phyloP scores from a whole-genome alignment of 2,888 invertebrate genomes.

The Syrista parreyssii region DNA sequence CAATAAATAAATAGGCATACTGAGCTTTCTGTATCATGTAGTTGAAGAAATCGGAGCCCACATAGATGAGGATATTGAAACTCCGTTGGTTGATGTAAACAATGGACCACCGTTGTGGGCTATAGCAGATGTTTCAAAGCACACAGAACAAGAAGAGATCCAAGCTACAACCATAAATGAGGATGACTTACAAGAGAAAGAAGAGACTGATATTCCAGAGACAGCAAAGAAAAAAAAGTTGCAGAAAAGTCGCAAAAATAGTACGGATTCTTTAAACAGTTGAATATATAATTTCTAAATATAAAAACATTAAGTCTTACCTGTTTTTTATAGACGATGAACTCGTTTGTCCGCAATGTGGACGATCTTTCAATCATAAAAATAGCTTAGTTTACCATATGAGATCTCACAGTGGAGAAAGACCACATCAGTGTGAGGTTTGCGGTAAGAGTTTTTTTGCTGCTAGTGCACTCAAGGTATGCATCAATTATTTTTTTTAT shows the following conservation, averaged over 20 bases:
- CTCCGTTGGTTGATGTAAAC: conserved; percentile 49
- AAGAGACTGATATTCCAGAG: conserved; percentile 48
- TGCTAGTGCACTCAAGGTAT: conserved; percentile 81
- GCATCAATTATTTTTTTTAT: neutral
- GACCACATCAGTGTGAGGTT: conserved; percentile 81
- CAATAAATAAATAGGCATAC: neutral
- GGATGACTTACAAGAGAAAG: conserved; percentile 42
- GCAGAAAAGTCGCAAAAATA: conserved; percentile 31
- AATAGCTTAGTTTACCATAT: conserved; percentile 88
- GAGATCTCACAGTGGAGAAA: conserved; percentile 81
- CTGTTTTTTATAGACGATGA: conserved; percentile 52
- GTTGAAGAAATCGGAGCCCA: conserved; percentile 64
- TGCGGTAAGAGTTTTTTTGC: conserved; percentile 89
- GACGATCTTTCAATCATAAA: conserved; percentile 80
- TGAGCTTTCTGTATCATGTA: conserved; percentile 17
- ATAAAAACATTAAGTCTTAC: conserved; percentile 18
- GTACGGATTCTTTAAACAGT: neutral
- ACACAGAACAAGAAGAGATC: conserved; percentile 35
- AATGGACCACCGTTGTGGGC: conserved; percentile 53
- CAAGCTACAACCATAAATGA: conserved; percentile 41
- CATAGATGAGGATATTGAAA: conserved; percentile 61
- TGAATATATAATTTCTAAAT: conserved; percentile 27
- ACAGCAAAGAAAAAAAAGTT: conserved; percentile 55
- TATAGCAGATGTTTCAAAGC: conserved; percentile 46
- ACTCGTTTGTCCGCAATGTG: conserved; percentile 76